Conservation (phyloP, 1,140 invertebrate genomes). For the Muscidifurax raptorellus region DNA sequence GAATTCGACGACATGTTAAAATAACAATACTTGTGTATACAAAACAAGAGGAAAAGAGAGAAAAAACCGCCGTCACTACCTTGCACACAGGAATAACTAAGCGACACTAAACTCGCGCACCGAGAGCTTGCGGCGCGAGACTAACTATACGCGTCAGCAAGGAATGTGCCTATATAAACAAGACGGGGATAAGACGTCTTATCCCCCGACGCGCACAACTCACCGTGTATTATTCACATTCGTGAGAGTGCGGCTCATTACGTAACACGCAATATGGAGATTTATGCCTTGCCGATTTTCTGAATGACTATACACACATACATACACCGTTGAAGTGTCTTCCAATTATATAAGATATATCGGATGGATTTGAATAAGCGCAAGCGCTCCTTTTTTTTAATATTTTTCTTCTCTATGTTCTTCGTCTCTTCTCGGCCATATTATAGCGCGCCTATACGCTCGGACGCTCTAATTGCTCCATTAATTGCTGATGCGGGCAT, state of each 20-base stretch:
- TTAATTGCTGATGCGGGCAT: not conserved
- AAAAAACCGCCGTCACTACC: not conserved
- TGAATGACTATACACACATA: not conserved
- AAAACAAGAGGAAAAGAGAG: not conserved
- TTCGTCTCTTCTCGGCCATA: not conserved
- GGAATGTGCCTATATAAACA: constrained; percentile 47
- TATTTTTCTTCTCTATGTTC: not conserved
- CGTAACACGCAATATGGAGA: constrained; percentile 39
- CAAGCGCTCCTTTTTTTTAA: not conserved
- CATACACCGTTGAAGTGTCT: not conserved
- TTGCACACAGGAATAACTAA: not conserved
- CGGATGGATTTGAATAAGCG: not conserved
- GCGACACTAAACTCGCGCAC: not conserved
- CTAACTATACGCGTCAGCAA: constrained; percentile 16
- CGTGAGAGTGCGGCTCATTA: constrained; percentile 30
- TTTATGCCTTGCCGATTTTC: constrained; percentile 24
- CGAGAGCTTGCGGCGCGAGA: not conserved
- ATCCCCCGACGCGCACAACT: constrained; percentile 11
- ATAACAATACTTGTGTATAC: not conserved
- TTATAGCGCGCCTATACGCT: not conserved
- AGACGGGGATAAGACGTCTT: constrained; percentile 27
- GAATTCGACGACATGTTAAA: not conserved
- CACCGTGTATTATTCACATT: not conserved
- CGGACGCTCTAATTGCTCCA: not conserved
- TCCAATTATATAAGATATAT: constrained; percentile 35